Percentiles rank a stretch among this genome's conserved stretches.
Evolutionary conservation across 2,797 vertebrate genomes (phyloP).

Genomic region (Erethizon dorsatum): DNA sequence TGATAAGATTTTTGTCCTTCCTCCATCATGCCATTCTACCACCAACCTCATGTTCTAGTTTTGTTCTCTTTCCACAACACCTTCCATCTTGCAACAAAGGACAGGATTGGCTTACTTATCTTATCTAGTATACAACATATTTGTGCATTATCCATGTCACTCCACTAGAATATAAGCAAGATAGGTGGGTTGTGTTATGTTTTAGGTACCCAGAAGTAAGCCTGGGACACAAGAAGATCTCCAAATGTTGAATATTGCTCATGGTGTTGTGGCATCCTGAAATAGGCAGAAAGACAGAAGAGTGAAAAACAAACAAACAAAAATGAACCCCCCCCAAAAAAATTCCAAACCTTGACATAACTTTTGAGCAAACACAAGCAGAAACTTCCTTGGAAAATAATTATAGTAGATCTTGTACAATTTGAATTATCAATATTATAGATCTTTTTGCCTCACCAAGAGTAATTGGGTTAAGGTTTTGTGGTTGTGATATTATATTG

Average conservation of each 20-base stretch:
- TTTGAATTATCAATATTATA: neutral
- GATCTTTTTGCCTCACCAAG: too few species aligned
- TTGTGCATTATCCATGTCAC: neutral
- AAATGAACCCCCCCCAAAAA: neutral
- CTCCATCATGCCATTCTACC: neutral
- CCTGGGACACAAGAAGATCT: rapidly evolving
- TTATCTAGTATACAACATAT: neutral
- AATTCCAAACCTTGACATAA: neutral
- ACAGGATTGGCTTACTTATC: neutral
- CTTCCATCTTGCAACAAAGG: neutral
- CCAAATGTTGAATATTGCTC: neutral
- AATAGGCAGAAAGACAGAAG: neutral
- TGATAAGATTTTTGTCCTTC: neutral
- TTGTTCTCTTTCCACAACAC: neutral
- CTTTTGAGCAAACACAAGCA: neutral
- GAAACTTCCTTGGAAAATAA: neutral
- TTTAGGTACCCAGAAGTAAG: neutral
- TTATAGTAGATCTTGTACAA: neutral
- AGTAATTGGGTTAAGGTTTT: neutral
- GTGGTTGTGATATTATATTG: neutral
- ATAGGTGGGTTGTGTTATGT: neutral
- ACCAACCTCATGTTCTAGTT: rapidly evolving
- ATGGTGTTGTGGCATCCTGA: neutral
- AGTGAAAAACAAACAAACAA: neutral
- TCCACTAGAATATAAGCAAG: neutral